Evolutionary conservation across 2,113 vertebrate species (phyloP).

Genomic region (Laticauda laticaudata): DNA sequence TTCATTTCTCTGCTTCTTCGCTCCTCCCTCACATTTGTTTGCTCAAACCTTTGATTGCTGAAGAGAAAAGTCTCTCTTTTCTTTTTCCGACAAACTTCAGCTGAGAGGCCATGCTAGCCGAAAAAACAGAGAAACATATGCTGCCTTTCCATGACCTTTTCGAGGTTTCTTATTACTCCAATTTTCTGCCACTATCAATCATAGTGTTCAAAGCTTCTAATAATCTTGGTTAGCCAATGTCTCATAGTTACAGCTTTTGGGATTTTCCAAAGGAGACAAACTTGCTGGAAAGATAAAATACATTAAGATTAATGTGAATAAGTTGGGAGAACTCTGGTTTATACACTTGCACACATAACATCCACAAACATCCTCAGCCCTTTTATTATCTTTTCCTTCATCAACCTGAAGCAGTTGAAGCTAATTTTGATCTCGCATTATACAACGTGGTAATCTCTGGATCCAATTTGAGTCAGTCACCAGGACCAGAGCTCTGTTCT

Average conservation of each 20-base stretch:
- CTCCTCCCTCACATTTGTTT: conserved; percentile 3
- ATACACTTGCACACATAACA: background rate
- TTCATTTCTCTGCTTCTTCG: background rate
- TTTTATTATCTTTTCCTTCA: background rate
- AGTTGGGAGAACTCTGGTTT: background rate
- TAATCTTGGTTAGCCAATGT: conserved; percentile 25
- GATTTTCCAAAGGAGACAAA: conserved; percentile 27
- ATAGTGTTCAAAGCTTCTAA: conserved; percentile 13
- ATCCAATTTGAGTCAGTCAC: background rate
- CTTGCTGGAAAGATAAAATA: conserved; percentile 18
- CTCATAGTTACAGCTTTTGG: conserved; percentile 1
- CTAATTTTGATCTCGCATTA: background rate
- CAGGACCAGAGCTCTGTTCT: background rate
- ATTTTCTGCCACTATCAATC: conserved; percentile 26
- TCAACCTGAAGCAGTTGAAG: background rate
- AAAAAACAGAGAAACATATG: conserved; percentile 32
- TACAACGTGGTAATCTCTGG: background rate
- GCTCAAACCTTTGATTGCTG: conserved; percentile 13
- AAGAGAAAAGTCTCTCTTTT: background rate
- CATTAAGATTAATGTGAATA: background rate
- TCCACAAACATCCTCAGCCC: background rate
- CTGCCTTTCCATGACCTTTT: conserved; percentile 30
- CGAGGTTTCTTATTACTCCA: conserved; percentile 19
- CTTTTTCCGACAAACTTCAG: background rate
- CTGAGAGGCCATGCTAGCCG: background rate